Percentiles rank a stretch among this genome's conserved stretches.
These are phyloP conservation scores for Caenorhabditis remanei DNA, from an alignment of 1,140 invertebrate genomes.

Conservation along the genomic window DNA sequence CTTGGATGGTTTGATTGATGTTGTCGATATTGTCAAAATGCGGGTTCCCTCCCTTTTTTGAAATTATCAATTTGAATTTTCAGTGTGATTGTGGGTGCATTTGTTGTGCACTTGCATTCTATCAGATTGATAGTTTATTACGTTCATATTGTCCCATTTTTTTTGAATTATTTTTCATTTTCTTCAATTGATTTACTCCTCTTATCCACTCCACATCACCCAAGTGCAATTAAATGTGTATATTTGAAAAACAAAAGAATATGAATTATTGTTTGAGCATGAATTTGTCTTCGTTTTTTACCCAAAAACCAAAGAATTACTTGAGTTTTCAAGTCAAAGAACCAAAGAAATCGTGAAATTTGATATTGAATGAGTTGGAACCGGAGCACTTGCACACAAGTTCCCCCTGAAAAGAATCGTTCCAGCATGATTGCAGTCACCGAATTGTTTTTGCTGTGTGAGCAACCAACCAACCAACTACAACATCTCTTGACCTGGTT, in stretches of 20 bases:
- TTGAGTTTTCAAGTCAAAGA: background rate
- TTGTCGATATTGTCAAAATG: slow-evolving; percentile 43
- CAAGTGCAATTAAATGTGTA: slow-evolving; percentile 5
- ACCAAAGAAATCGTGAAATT: too few relatives aligned
- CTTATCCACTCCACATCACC: slow-evolving; percentile 10
- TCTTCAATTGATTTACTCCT: background rate
- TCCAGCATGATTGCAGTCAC: slow-evolving; percentile 52
- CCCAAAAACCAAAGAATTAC: background rate
- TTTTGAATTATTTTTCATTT: background rate
- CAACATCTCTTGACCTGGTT: background rate
- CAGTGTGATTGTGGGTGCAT: slow-evolving; percentile 18
- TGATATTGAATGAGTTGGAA: slow-evolving; percentile 2
- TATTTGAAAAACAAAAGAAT: background rate
- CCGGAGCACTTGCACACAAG: slow-evolving; percentile 18
- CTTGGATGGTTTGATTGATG: slow-evolving; percentile 53
- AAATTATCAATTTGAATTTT: slow-evolving; percentile 25
- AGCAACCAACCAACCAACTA: slow-evolving; percentile 43
- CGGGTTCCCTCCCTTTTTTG: background rate
- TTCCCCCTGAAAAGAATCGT: background rate
- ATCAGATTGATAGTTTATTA: background rate
- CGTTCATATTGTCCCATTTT: background rate
- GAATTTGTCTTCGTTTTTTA: background rate
- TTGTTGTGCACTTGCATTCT: slow-evolving; percentile 8
- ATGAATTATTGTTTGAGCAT: slow-evolving; percentile 4
- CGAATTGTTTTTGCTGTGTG: slow-evolving; percentile 53